phyloP scores from a whole-genome alignment of 2,113 vertebrate species.

The Chloroceryle aenea region DNA sequence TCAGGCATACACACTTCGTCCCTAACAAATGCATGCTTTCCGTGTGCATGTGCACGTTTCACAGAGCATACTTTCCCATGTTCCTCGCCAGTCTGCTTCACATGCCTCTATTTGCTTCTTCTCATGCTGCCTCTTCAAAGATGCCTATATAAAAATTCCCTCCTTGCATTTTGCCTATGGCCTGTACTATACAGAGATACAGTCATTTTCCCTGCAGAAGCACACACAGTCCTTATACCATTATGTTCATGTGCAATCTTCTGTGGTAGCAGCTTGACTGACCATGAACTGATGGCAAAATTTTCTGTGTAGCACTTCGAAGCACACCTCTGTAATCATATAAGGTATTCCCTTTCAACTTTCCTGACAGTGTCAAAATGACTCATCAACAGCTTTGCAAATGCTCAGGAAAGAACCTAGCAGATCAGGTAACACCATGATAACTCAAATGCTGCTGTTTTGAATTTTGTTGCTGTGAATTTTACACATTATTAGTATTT shows the following conservation, averaged over 20 bases:
- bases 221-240: neutral
- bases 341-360: neutral
- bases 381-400: neutral
- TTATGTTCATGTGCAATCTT: neutral
- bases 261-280: neutral
- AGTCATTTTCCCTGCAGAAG: neutral
- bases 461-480: neutral
- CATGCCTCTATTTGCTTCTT: neutral
- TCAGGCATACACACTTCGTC: neutral
- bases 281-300: neutral
- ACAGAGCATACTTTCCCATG: neutral
- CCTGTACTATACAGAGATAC: neutral
- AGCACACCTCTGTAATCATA: neutral
- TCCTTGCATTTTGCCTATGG: neutral
- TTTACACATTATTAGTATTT: neutral
- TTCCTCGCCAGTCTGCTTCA: constrained; percentile 19
- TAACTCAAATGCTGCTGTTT: neutral
- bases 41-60: neutral
- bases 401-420: neutral
- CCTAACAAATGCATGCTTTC: neutral
- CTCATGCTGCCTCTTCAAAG: constrained; percentile 26
- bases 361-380: neutral
- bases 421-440: neutral
- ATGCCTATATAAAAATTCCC: constrained; percentile 10
- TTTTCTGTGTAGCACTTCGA: neutral